Evolutionary conservation across 1,140 invertebrate species (phyloP).

Genomic region (Heliconius melpomene): DNA sequence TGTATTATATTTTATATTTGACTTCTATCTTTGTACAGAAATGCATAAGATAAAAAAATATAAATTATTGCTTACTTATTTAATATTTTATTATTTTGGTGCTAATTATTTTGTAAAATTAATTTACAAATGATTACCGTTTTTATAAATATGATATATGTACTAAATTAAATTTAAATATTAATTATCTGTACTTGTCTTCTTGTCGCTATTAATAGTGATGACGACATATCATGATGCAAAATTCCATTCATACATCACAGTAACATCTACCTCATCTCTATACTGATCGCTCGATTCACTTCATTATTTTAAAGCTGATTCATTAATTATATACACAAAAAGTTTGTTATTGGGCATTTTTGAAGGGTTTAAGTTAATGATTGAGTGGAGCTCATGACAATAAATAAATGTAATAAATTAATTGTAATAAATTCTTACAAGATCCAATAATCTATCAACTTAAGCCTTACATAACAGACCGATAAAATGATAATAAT

Average conservation of each 20-base stretch:
- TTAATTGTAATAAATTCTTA: neutral
- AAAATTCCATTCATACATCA: constrained; percentile 4
- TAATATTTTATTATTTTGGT: too few species aligned
- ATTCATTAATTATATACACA: neutral
- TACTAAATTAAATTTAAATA: too few species aligned
- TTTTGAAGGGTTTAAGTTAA: neutral
- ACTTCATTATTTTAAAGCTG: constrained; percentile 28
- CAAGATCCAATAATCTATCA: neutral
- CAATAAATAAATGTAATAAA: neutral
- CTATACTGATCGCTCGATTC: constrained; percentile 35
- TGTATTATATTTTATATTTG: neutral
- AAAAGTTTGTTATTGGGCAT: neutral
- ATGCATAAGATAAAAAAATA: neutral
- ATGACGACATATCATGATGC: neutral
- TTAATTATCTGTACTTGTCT: neutral
- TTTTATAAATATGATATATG: too few species aligned
- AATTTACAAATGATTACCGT: too few species aligned
- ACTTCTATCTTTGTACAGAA: neutral
- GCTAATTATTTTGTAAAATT: too few species aligned
- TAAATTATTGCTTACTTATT: neutral
- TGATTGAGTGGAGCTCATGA: neutral
- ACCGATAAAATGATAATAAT: neutral
- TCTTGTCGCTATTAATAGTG: neutral
- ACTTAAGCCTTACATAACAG: neutral
- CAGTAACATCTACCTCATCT: constrained; percentile 44